Evolutionary conservation across 2,797 vertebrate species (phyloP).

Genomic region (Enteromius viviparus): DNA sequence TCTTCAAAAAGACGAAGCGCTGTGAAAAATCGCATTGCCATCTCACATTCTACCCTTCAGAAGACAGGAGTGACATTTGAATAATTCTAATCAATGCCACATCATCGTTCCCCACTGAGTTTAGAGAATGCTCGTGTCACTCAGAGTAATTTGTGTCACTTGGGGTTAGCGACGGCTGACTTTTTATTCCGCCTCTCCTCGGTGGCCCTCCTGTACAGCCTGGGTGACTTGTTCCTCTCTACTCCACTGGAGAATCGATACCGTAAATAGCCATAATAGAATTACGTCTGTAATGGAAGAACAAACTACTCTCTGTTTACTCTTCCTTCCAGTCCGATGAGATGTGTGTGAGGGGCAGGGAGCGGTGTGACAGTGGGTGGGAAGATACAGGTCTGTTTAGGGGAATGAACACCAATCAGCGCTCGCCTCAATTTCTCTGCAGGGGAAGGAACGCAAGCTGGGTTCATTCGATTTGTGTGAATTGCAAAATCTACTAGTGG

Average conservation of each 20-base stretch:
- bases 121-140: constrained; percentile 39
- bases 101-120: constrained; percentile 29
- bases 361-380: constrained; percentile 1
- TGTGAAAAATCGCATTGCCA: constrained; percentile 35
- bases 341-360: neutral
- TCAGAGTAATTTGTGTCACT: constrained; percentile 48
- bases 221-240: constrained; percentile 25
- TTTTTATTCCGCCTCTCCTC: constrained; percentile 33
- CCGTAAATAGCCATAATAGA: constrained; percentile 68
- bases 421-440: constrained; percentile 20
- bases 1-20: constrained; percentile 36
- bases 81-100: constrained; percentile 50
- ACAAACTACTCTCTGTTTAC: constrained; percentile 77
- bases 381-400: constrained; percentile 30
- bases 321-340: constrained; percentile 62
- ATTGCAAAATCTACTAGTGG: constrained; percentile 8
- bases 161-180: constrained; percentile 24
- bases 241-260: constrained; percentile 47
- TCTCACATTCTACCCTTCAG: constrained; percentile 37
- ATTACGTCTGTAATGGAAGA: constrained; percentile 75
- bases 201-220: neutral
- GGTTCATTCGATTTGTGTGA: neutral
- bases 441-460: neutral
- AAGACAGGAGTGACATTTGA: constrained; percentile 53
- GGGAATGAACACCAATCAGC: constrained; percentile 34